Evolutionary conservation across 2,797 vertebrate genomes (phyloP).

Genomic region (Acanthis flammea): DNA sequence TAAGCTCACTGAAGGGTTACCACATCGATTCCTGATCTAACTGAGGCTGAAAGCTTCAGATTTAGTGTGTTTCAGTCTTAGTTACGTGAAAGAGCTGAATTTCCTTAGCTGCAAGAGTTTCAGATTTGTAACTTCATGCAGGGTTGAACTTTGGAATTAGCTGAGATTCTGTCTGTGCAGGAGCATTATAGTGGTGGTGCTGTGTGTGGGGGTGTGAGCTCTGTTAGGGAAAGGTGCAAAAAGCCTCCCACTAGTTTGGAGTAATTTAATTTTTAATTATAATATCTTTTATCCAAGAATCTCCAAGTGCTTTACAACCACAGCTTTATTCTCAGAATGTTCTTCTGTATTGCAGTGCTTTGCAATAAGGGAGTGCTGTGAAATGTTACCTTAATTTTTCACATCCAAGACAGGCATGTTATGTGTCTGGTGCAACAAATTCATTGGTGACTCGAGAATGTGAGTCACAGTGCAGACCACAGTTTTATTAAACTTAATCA

Average conservation of each 20-base stretch:
- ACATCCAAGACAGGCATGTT: not conserved
- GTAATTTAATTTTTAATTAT: not conserved
- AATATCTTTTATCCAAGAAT: not conserved
- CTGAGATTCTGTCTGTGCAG: not conserved
- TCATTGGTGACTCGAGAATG: not conserved
- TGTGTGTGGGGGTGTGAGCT: not conserved
- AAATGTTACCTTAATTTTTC: conserved; percentile 15
- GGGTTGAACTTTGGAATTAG: not conserved
- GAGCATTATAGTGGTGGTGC: fast-evolving
- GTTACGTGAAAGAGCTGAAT: not conserved
- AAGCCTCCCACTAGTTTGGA: not conserved
- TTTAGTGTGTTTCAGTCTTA: not conserved
- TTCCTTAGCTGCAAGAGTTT: not conserved
- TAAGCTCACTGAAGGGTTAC: not conserved
- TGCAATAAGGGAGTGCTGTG: not conserved
- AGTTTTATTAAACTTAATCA: not conserved
- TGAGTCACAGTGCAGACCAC: not conserved
- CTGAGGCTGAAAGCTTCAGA: not conserved
- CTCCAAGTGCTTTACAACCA: not conserved
- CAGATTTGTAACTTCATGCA: not conserved
- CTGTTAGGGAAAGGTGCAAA: not conserved
- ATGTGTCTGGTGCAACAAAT: not conserved
- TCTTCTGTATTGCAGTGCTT: not conserved
- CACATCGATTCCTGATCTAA: not conserved
- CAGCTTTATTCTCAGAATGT: not conserved